These are phyloP conservation scores for Aspidoscelis tigris DNA, from an alignment of 2,113 vertebrate genomes.

Conservation along the genomic window DNA sequence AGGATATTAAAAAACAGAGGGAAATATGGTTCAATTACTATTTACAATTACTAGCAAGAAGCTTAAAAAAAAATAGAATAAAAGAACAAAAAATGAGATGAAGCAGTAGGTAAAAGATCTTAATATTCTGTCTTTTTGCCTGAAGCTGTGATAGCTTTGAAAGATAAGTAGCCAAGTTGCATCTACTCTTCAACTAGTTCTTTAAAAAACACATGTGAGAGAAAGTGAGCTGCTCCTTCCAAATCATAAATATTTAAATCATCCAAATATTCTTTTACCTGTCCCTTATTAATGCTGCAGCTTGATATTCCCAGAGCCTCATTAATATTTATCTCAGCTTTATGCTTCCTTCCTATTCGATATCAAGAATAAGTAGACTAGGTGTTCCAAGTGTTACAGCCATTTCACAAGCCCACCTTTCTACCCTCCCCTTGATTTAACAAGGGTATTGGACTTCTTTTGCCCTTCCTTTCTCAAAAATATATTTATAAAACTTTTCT, in stretches of 20 bases:
- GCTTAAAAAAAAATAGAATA: no score
- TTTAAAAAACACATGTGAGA: slow-evolving; percentile 57
- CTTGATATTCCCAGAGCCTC: slow-evolving; percentile 72
- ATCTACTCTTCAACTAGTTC: slow-evolving; percentile 51
- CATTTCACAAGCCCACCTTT: slow-evolving; percentile 43
- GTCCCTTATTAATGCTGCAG: slow-evolving; percentile 76
- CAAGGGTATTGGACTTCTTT: slow-evolving; percentile 18
- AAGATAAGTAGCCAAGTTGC: slow-evolving; percentile 47
- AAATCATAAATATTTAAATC: slow-evolving; percentile 81
- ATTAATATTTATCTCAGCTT: slow-evolving; percentile 78
- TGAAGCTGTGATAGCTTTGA: slow-evolving; percentile 53
- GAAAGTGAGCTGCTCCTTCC: slow-evolving; percentile 61
- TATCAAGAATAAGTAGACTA: slow-evolving; percentile 60
- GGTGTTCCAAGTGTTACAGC: slow-evolving; percentile 25
- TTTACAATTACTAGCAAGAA: no score
- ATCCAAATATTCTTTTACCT: slow-evolving; percentile 76
- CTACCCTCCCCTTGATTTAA: slow-evolving; percentile 55
- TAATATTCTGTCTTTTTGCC: slow-evolving; percentile 59
- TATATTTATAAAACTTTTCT: slow-evolving; percentile 57
- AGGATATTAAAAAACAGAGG: no score
- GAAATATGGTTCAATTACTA: no score
- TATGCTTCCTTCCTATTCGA: slow-evolving; percentile 54
- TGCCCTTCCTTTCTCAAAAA: slow-evolving; percentile 47
- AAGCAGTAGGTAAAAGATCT: slow-evolving; percentile 10
- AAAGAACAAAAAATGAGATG: no score